Conservation (phyloP, 2,113 vertebrate species). For the Equus quagga region DNA sequence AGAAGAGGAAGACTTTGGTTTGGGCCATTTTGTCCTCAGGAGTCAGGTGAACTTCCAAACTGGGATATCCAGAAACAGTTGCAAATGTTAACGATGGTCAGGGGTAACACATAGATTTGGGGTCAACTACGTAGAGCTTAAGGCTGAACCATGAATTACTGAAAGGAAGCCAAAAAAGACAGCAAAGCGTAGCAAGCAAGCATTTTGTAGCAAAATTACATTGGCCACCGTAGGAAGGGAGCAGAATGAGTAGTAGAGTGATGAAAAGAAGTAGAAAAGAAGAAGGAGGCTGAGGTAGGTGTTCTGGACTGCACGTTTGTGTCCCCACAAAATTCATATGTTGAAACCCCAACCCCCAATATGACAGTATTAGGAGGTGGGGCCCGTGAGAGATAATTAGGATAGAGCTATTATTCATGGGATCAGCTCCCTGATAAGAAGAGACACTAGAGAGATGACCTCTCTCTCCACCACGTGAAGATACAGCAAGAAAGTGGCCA, state of each 20-base stretch:
- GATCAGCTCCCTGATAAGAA: background rate
- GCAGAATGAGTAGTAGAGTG: background rate
- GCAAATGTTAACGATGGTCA: background rate
- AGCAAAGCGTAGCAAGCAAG: background rate
- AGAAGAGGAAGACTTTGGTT: background rate
- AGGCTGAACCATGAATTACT: background rate
- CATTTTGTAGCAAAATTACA: background rate
- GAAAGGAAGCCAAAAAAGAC: background rate
- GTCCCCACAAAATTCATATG: background rate
- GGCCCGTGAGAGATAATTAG: background rate
- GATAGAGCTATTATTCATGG: background rate
- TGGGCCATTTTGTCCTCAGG: background rate
- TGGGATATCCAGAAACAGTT: background rate
- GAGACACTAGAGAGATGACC: background rate
- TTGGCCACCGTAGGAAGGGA: background rate
- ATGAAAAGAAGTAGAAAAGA: background rate
- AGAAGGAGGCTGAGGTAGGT: background rate
- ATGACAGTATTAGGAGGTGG: background rate
- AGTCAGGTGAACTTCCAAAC: background rate
- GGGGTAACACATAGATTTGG: background rate
- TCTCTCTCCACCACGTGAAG: background rate
- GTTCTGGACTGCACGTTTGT: background rate
- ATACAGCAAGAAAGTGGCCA: background rate
- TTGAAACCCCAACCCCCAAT: background rate
- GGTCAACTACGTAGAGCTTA: background rate